Conservation (phyloP, 2,797 vertebrate genomes). For the Adelosebastes latens region DNA sequence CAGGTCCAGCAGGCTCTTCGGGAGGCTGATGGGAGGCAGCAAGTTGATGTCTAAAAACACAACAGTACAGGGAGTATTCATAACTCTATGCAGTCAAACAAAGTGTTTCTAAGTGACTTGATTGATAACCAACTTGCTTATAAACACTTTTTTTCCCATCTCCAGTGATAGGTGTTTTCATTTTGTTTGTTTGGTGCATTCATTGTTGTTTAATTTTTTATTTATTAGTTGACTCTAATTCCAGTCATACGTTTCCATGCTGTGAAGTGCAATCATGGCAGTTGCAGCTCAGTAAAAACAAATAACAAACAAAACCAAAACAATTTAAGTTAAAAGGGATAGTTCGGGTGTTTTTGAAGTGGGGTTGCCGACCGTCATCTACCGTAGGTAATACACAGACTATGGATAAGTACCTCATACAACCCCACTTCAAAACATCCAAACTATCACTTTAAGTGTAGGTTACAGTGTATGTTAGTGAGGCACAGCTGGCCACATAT, state of each 20-base stretch:
- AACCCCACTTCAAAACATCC: too few species aligned
- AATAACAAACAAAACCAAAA: neutral
- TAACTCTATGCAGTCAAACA: neutral
- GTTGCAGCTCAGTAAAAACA: neutral
- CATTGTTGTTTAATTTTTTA: neutral
- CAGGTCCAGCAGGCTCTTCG: slow-evolving; percentile 91
- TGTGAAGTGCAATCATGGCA: neutral
- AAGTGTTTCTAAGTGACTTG: neutral
- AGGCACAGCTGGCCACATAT: neutral
- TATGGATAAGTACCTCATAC: too few species aligned
- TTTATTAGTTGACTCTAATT: neutral
- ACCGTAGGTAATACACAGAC: too few species aligned
- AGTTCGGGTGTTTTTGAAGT: too few species aligned
- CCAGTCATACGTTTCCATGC: neutral
- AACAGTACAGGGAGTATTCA: neutral
- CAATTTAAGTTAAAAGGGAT: too few species aligned
- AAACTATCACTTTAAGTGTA: neutral
- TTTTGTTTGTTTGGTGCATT: neutral
- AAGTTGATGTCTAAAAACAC: slow-evolving; percentile 82
- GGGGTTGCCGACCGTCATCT: too few species aligned
- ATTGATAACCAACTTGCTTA: neutral
- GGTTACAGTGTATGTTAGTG: neutral
- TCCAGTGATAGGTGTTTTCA: neutral
- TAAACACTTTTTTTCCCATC: neutral
- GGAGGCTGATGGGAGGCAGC: slow-evolving; percentile 87